Evolutionary conservation across 1,140 invertebrate species (phyloP), one percentile per base, ranked within the genome.

Genomic region (Lepidurus packardi): DNA sequence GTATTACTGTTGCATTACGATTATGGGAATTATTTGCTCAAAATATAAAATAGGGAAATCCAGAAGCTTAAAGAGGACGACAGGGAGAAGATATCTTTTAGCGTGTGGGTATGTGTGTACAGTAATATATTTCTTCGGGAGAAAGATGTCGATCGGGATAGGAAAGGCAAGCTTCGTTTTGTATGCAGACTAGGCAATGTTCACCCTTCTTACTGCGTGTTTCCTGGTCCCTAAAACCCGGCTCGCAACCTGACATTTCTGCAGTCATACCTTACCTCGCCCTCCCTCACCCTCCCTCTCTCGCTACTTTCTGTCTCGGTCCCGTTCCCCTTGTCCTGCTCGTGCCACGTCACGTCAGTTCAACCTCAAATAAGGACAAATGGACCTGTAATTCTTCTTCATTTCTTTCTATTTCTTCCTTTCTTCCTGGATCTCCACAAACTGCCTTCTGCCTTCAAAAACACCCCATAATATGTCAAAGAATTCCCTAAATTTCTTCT

Each of bases 321-420:
- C 53, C 34, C 34, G 34, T 34, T 34, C 34, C 34, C 34, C 53
- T 65, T n/a, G 53, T 13, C 8, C 16, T 65, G 53, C 53, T 34
- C 53, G 53, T 9, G 53, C 53, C 53, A 65, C 21, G 53, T 65
- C 53, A 65, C n/a, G 16, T 65, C 53, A 65, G 21, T 65, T 65
- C 53, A 65, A 65, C 53, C 53, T 65, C 53, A 65, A 65, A 65
- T 65, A 65, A 65, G 21, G 53, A 65, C 53, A 65, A 65, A 65
- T 65, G 21, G 53, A 65, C 53, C 53, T 16, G 21, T 13, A n/a
- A 65, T 21, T 13, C 53, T 65, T 65, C 13, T 21, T 21, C 53
- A 13, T 7, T 65, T 65, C 13, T 65, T 65, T 65, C 53, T 21
- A 65, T 21, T 65, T 65, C 53, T 65, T 65, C 47, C 47, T 65